Evolutionary conservation across 2,113 vertebrate species (phyloP), one percentile per base, ranked within the genome.

Genomic region (Nanorana parkeri): DNA sequence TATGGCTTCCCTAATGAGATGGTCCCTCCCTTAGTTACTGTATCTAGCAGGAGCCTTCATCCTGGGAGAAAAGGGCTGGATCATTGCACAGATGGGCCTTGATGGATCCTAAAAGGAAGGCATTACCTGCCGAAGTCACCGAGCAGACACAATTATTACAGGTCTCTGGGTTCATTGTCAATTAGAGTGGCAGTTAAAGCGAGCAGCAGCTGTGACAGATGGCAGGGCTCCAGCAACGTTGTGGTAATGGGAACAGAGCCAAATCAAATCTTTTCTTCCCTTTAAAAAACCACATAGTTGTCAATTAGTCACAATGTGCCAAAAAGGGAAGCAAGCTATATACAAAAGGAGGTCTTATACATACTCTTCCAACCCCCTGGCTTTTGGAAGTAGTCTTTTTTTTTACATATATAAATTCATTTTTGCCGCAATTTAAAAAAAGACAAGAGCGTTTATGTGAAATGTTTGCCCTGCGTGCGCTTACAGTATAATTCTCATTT

Each of bases 131-230:
- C 89, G 85, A 86, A 95, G 94, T 92, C 88, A 85, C 93, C 92
- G 93, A 80, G 80, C 93, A 96, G 94, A 93, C 93, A 92, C 92
- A 93, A 93, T 98, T 95, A 97, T 94, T 93, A 92, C 84, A 83
- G 94, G 93, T 91, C 90, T 90, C 93, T 93, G 93, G 91, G 93
- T 95, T 96, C 95, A 94, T 95, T 97, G 96, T 96, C 94, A 95
- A 92, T 97, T 94, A 95, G 93, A 95, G 92, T 93, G 95, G 94
- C 94, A 95, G 94, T 84, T 86, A 93, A 84, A 89, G 93, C 83
- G 69, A 93, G 93, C 93, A 93, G 94, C 95, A 97, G 95, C 94
- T 95, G 96, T 92, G 95, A 93, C 96, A 97, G 96, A 97, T 98
- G 96, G 96, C 95, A 83, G 54, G 36, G 91, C 91, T 97, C 96